Conservation (phyloP, 2,113 vertebrate genomes). For the Limnothrissa miodon region DNA sequence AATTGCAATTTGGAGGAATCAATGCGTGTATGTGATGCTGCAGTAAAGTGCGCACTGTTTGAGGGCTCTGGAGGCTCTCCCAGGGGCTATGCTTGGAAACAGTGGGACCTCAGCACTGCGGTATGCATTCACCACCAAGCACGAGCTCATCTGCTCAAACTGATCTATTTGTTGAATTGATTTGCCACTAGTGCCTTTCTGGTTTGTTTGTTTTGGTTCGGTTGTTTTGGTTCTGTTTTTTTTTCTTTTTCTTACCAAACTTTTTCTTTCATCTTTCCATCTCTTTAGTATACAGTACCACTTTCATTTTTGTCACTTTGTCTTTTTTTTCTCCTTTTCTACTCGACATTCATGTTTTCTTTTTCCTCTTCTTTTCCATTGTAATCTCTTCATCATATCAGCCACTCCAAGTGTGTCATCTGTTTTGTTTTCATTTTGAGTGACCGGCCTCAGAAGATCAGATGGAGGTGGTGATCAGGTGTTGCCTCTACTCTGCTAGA, state of each 20-base stretch:
- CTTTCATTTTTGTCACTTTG: background rate
- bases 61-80: background rate
- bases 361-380: too few relatives aligned
- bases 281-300: background rate
- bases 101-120: background rate
- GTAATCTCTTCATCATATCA: background rate
- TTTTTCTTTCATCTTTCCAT: background rate
- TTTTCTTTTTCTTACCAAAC: background rate
- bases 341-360: background rate
- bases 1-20: background rate
- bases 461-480: too few relatives aligned
- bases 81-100: background rate
- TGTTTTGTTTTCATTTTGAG: background rate
- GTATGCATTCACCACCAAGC: background rate
- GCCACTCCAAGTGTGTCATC: background rate
- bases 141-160: background rate
- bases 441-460: background rate
- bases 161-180: background rate
- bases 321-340: background rate
- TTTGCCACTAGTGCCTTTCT: too few relatives aligned
- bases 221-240: background rate
- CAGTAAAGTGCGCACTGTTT: background rate
- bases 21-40: background rate
- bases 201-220: background rate
- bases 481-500: background rate